phyloP scores from a whole-genome alignment of 2,888 invertebrate species.

The Heteropelma amictum region DNA sequence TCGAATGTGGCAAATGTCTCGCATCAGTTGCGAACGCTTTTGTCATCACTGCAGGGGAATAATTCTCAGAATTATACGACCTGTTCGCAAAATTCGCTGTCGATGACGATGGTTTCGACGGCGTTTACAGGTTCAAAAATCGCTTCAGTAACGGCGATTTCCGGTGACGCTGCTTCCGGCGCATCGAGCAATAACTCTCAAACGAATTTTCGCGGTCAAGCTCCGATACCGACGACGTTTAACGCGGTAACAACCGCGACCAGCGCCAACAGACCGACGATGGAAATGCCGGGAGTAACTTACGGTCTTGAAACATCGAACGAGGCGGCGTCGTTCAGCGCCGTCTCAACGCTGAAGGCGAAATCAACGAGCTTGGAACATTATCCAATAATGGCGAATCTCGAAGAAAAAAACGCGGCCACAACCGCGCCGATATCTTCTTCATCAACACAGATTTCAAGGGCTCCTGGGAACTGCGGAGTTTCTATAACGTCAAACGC shows the following conservation, averaged over 20 bases:
- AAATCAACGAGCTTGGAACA: constrained; percentile 77
- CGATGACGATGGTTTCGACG: constrained; percentile 79
- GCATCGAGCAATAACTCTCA: constrained; percentile 59
- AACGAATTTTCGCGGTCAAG: constrained; percentile 60
- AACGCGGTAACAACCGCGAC: constrained; percentile 36
- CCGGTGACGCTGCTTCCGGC: constrained; percentile 68
- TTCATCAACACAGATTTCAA: constrained; percentile 43
- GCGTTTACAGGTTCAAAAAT: constrained; percentile 77
- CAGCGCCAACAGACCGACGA: constrained; percentile 54
- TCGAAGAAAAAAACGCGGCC: constrained; percentile 71
- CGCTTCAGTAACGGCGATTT: constrained; percentile 69
- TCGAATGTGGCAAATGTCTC: constrained; percentile 86
- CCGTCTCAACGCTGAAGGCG: constrained; percentile 61
- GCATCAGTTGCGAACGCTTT: constrained; percentile 83
- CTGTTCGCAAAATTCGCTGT: constrained; percentile 77
- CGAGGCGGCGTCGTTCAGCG: constrained; percentile 70
- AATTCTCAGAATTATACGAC: constrained; percentile 76
- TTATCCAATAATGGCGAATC: constrained; percentile 70
- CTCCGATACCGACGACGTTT: constrained; percentile 18
- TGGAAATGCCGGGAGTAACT: constrained; percentile 54
- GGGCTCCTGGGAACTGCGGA: constrained; percentile 54
- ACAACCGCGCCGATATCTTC: constrained; percentile 52
- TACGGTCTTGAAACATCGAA: constrained; percentile 58
- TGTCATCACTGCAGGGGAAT: constrained; percentile 83
- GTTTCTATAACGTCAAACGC: constrained; percentile 75